Percentiles rank a stretch among this genome's conserved stretches.
These are phyloP conservation scores for Rhopalosiphum maidis DNA, from an alignment of 1,140 invertebrate genomes.

Conservation along the genomic window DNA sequence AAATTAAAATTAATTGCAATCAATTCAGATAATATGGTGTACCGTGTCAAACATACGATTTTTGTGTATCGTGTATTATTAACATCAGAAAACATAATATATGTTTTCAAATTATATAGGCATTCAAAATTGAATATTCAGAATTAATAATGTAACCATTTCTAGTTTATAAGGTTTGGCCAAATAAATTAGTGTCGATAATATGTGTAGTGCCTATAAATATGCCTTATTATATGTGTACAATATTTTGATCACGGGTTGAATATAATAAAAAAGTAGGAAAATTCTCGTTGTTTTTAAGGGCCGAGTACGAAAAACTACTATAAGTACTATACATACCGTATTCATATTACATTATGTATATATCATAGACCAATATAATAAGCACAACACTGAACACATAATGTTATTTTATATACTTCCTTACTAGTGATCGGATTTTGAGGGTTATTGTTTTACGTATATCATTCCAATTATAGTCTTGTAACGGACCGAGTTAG, in stretches of 20 bases:
- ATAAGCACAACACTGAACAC: background rate
- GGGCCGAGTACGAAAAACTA: background rate
- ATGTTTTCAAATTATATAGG: background rate
- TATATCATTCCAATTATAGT: background rate
- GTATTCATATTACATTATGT: background rate
- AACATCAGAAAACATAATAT: background rate
- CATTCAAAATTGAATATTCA: background rate
- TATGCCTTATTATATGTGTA: background rate
- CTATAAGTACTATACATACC: background rate
- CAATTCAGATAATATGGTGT: background rate
- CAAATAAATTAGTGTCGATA: background rate
- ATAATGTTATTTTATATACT: background rate
- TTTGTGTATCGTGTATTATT: background rate
- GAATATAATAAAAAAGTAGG: background rate
- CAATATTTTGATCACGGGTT: background rate
- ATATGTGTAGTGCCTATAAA: background rate
- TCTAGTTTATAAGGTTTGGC: background rate
- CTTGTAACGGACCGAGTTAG: background rate
- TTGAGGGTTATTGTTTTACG: background rate
- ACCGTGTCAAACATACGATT: slow-evolving; percentile 1
- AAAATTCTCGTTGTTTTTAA: background rate
- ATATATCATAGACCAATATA: background rate
- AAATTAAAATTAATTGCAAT: slow-evolving; percentile 19
- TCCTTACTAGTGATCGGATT: too few relatives aligned
- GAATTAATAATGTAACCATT: background rate